Base-by-base conservation (phyloP, 2,888 invertebrate species). In the Platycheirus albimanus region DNA sequence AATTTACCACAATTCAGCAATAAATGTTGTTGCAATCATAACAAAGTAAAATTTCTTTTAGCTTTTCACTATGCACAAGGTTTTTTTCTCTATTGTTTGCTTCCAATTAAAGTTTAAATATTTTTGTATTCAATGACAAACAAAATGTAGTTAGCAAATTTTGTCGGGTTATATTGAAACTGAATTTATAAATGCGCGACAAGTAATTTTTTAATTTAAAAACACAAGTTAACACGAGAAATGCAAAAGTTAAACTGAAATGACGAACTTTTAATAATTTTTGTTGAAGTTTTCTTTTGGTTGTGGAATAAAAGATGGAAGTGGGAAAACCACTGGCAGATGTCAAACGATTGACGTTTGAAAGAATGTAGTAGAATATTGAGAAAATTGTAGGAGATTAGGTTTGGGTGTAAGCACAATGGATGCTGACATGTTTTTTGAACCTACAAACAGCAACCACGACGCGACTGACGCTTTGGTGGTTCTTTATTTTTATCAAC, bases 1-100 rank as follows among this genome's bases (percentile, higher is more conserved):
- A 70, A 78, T 52, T 83, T 83, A 83, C 83, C 83, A 83, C 83
- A 83, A 83, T 74, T 83, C 83, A 72, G 83, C 83, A 24, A 83
- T 83, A 28, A 83, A 41, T 10, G 78, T 77, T 69, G 83, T 78
- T 58, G 72, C 72, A 64, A 45, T 77, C 83, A 83, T 83, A 78
- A 49, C 69, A 76, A 76, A n/a, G 38, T 20, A n/a, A n/a, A n/a
- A 8, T 6, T 10, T 17, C 43, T 41, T 33, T 49, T 28, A 20
- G 10, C 3, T 24, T 13, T 41, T 56, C 54, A 41, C 56, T 45
- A 10, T 49, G 24, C 52, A 66, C 66, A 38, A 28, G 45, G 33
- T 49, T 17, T 6, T 5, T 24, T n/a, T 8, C 4, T n/a, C 20
- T 19, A 17, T 11, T 45, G n/a, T 24, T 61, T 6, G 3, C 38